phyloP scores from a whole-genome alignment of 2,888 invertebrate species.

The Pheosia tremula region DNA sequence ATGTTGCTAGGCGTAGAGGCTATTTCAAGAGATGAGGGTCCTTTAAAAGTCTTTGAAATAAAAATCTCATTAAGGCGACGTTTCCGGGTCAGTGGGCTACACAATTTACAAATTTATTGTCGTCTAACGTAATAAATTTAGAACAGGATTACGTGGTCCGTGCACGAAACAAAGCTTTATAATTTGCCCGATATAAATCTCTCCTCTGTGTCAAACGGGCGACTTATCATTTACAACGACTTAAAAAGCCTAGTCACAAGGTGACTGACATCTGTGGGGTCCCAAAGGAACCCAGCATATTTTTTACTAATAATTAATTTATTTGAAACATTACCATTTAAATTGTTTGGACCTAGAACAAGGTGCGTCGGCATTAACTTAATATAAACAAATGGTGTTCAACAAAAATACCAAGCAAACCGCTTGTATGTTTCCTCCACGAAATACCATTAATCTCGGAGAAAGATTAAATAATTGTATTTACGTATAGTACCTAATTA shows the following conservation, averaged over 20 bases:
- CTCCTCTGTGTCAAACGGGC: slow-evolving; percentile 60
- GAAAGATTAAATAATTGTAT: no score
- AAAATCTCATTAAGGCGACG: slow-evolving; percentile 68
- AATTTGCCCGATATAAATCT: slow-evolving; percentile 79
- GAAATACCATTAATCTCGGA: not conserved
- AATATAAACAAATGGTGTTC: not conserved
- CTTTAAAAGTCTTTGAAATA: slow-evolving; percentile 60
- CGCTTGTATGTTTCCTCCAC: not conserved
- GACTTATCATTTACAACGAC: slow-evolving; percentile 52
- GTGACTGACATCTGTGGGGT: slow-evolving; percentile 9
- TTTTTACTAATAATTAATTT: not conserved
- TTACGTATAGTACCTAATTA: no score
- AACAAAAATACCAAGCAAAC: not conserved
- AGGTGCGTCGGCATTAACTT: not conserved
- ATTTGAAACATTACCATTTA: not conserved
- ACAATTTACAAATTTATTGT: slow-evolving; percentile 81
- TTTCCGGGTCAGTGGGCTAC: slow-evolving; percentile 76
- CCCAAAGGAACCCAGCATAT: not conserved
- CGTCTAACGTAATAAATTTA: slow-evolving; percentile 80
- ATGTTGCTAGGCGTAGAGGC: slow-evolving; percentile 38
- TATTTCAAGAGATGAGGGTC: slow-evolving; percentile 49
- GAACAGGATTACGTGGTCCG: slow-evolving; percentile 78
- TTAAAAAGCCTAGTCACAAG: slow-evolving; percentile 29
- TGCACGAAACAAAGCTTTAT: slow-evolving; percentile 78
- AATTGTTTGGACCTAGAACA: not conserved